Base-by-base conservation (phyloP, 2,113 vertebrate genomes). In the Pterocles gutturalis region DNA sequence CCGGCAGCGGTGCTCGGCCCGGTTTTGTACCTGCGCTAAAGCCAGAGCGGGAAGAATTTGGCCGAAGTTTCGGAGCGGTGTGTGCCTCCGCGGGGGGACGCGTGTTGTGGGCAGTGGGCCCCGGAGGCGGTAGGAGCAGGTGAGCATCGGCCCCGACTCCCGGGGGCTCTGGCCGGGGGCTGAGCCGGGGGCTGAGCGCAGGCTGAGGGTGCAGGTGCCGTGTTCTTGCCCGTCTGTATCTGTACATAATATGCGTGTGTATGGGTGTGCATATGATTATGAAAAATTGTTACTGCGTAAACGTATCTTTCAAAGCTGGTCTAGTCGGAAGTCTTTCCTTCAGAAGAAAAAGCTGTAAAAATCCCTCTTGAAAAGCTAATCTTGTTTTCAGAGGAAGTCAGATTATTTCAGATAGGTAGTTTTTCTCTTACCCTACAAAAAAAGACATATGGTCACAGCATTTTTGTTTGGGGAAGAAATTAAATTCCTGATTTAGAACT, bases 201-300 rank as follows among this genome's bases (percentile, higher is more conserved):
- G 84, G 58, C 60, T 9, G 11, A 29, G 31, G 2, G 15, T 10
- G 38, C 11, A 5, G 3, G 1, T 28, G 55, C 3, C 34, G 0
- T 5, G 67, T 14, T 55, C 28, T 46, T 8, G 34, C 15, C 11
- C 13, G 0, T 38, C 0, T 16, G 1, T 38, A 1, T 36, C 31
- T 25, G 0, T 11, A 15, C 5, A 1, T 17, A 9, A 28, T 21
- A 3, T 13, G 5, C 22, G 14, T 7, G 17, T 69, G 2, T 69
- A 0, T 17, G 15, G 33, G 3, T 19, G 9, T n/a, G 24, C 19
- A 2, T 72, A 1, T 19, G 34, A 8, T 36, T 65, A 10, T 73
- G 69, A 29, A 16, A 45, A 25, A 41, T 9, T 5, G 34, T 51
- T 66, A 0, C 5, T 2, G 10, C 16, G 25, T 51, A 36, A 82